phyloP scores from a whole-genome alignment of 23 tunicate genomes.

The Corella eumyota region DNA sequence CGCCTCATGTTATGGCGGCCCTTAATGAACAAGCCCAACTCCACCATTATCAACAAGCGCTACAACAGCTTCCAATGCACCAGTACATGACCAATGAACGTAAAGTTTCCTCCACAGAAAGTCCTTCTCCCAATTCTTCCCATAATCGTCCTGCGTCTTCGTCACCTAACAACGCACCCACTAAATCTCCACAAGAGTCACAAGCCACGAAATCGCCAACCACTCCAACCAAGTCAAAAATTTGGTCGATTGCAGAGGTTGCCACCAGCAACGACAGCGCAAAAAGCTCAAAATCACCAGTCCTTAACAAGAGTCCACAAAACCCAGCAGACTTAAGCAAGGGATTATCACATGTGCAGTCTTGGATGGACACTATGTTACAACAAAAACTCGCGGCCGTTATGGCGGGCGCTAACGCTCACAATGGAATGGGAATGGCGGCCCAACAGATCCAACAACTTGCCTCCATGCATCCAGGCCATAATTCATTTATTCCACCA shows the following conservation, averaged over 20 bases:
- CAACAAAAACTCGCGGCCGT: constrained; percentile 42
- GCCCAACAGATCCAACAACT: constrained; percentile 23
- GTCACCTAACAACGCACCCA: constrained; percentile 5
- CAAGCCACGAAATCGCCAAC: constrained; percentile 26
- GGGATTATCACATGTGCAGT: constrained; percentile 17
- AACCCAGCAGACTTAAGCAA: constrained; percentile 2
- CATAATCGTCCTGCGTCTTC: neutral
- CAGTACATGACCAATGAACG: constrained; percentile 2
- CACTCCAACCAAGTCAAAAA: constrained; percentile 63
- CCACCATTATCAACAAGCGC: constrained; percentile 52
- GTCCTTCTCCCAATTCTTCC: constrained; percentile 11
- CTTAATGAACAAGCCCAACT: constrained; percentile 46
- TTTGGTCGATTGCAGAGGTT: constrained; percentile 92
- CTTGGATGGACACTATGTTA: constrained; percentile 49
- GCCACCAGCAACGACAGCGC: constrained; percentile 57
- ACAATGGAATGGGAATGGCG: constrained; percentile 3
- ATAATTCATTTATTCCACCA: constrained; percentile 5
- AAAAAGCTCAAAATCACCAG: constrained; percentile 8
- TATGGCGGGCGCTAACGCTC: too few species aligned
- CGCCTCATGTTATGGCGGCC: constrained; percentile 64
- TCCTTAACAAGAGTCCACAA: neutral
- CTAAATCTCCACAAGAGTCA: constrained; percentile 25
- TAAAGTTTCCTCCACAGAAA: constrained; percentile 4
- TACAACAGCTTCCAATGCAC: constrained; percentile 27
- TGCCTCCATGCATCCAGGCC: constrained; percentile 8